A percentile compares a stretch with the other conserved stretches of the same genome.
Conservation (phyloP, 1,140 invertebrate genomes). For the Asbolus verrucosus region DNA sequence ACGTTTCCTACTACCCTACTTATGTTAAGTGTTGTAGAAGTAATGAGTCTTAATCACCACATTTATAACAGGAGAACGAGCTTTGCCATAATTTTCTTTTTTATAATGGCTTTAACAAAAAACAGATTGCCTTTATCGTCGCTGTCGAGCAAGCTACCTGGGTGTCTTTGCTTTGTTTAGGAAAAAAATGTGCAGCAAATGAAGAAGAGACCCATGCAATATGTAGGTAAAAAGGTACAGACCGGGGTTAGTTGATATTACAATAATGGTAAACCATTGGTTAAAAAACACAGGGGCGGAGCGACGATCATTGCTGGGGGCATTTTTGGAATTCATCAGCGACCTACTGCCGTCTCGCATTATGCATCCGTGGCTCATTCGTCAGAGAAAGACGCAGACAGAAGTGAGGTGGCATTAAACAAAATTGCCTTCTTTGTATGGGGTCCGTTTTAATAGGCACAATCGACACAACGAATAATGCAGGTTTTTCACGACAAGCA, state of each 20-base stretch:
- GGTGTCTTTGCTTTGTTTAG: not conserved
- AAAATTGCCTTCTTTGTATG: constrained; percentile 59
- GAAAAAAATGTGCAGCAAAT: constrained; percentile 13
- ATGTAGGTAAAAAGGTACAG: constrained; percentile 18
- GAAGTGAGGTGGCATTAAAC: constrained; percentile 42
- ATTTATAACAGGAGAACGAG: too few relatives aligned
- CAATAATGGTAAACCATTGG: constrained; percentile 21
- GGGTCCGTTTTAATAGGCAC: constrained; percentile 61
- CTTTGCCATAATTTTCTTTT: too few relatives aligned
- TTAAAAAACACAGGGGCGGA: constrained; percentile 47
- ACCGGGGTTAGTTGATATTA: constrained; percentile 30
- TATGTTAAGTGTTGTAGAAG: too few relatives aligned
- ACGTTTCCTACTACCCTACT: too few relatives aligned
- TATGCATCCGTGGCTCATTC: not conserved
- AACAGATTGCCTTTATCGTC: not conserved
- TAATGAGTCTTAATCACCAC: too few relatives aligned
- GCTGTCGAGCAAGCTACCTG: not conserved
- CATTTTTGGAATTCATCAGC: constrained; percentile 48
- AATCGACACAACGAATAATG: constrained; percentile 50
- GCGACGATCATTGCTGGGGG: constrained; percentile 57
- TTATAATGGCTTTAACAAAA: not conserved
- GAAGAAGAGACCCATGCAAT: not conserved
- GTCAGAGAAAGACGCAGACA: constrained; percentile 7
- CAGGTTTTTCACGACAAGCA: constrained; percentile 28
- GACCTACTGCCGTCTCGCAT: constrained; percentile 20